Conservation (phyloP, 2,113 vertebrate genomes). For the Phalacrocorax carbo region DNA sequence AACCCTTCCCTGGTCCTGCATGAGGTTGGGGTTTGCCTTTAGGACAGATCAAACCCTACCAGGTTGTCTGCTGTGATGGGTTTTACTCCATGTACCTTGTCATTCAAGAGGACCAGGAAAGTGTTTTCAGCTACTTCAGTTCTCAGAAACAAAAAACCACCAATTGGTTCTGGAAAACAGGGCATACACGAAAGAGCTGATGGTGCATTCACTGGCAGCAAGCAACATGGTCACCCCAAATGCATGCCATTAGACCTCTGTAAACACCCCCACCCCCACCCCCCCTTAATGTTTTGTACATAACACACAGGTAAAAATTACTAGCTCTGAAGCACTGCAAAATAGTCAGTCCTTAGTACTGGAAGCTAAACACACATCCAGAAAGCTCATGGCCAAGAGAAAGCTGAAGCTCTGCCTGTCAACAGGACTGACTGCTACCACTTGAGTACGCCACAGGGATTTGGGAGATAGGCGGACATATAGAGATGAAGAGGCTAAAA, state of each 20-base stretch:
- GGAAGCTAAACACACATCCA: not conserved
- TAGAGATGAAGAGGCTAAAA: not conserved
- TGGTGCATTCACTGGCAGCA: constrained; percentile 13
- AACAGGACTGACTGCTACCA: fast-evolving
- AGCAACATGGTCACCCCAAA: not conserved
- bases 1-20: not conserved
- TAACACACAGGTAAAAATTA: constrained; percentile 12
- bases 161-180: not conserved
- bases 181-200: not conserved
- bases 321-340: not conserved
- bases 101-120: not conserved
- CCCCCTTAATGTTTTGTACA: not conserved
- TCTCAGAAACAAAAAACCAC: not conserved
- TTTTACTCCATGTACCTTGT: not conserved
- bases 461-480: not conserved
- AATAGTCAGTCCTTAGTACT: not conserved
- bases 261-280: not conserved
- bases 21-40: not conserved
- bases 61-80: not conserved
- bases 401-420: not conserved
- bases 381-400: not conserved
- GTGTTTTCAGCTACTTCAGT: not conserved
- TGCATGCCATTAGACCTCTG: not conserved
- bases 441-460: not conserved
- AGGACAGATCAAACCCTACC: fast-evolving